Evolutionary conservation across 1,140 invertebrate genomes (phyloP), one percentile per base, ranked within the genome.

Genomic region (Hyles euphorbiae): DNA sequence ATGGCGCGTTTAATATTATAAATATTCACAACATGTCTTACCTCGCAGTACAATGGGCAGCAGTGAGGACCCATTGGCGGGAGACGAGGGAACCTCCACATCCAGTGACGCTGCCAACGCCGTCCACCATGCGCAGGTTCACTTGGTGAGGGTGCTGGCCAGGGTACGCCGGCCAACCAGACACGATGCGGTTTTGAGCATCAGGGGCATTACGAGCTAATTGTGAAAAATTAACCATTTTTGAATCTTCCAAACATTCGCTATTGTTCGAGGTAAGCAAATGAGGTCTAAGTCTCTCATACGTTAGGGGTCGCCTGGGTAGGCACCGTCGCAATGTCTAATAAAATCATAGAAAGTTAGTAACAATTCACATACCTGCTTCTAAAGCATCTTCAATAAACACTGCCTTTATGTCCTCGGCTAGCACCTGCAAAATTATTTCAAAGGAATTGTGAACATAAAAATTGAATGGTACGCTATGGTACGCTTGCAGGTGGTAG

Each of bases 1-100:
- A 22, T 22, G 1, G 22, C 22, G 22, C 22, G 2, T 22, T 22
- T 22, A 22, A 22, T 22, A 22, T 22, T 22, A 22, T 22, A 22
- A 22, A 22, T 22, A 22, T 22, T 22, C 22, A 40, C 4, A 40
- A 5, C 6, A 34, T 32, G 8, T 74, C 76, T 68, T 52, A 90
- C 85, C 53, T 51, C 9, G 87, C 88, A 53, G 88, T 84, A 70
- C 93, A 94, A 64, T 94, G 93, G 7, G 91, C 93, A 4, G 93
- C 92, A 4, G 91, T 91, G n/a, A 94, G 56, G 8, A 93, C 75
- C 89, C 89, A 92, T 12, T 86, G 62, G 32, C 79, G 59, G 54
- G 82, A 84, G 47, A 93, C 87, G 53, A 94, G 60, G 48, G 90
- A 90, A 9, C 91, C 93, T 2, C 93, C 93, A 69, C 93, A 94